phyloP scores from a whole-genome alignment of 2,888 invertebrate species.

The Agelastica alni region DNA sequence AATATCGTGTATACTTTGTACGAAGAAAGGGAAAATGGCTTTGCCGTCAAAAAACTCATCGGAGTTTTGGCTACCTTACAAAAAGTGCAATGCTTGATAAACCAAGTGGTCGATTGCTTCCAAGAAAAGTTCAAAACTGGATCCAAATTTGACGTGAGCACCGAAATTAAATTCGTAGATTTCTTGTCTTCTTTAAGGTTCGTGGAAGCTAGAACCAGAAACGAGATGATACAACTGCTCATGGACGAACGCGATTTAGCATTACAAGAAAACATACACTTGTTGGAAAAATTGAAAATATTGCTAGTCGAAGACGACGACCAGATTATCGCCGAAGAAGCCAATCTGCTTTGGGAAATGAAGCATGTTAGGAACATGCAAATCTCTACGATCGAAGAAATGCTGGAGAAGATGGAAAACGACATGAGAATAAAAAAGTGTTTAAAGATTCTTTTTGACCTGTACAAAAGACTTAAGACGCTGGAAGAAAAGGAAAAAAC shows the following conservation, averaged over 20 bases:
- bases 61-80: constrained; percentile 48
- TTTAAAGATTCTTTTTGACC: constrained; percentile 53
- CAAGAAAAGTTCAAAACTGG: constrained; percentile 55
- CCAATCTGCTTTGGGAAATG: constrained; percentile 54
- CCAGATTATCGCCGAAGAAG: constrained; percentile 50
- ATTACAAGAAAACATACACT: constrained; percentile 43
- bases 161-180: constrained; percentile 61
- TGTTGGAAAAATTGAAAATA: constrained; percentile 54
- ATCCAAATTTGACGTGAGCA: constrained; percentile 57
- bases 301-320: constrained; percentile 58
- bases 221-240: constrained; percentile 61
- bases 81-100: constrained; percentile 49
- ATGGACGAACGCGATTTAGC: constrained; percentile 58
- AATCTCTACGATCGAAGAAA: constrained; percentile 53
- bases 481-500: constrained; percentile 39
- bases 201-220: constrained; percentile 61
- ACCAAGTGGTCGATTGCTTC: constrained; percentile 47
- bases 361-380: constrained; percentile 52
- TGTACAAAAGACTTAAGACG: constrained; percentile 46
- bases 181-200: constrained; percentile 59
- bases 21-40: constrained; percentile 39
- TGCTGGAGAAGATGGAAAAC: constrained; percentile 42
- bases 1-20: constrained; percentile 38
- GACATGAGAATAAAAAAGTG: constrained; percentile 52
- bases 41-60: constrained; percentile 45